Evolutionary conservation across 2,888 invertebrate species (phyloP), one percentile per base, ranked within the genome.

Genomic region (Steromphala cineraria): DNA sequence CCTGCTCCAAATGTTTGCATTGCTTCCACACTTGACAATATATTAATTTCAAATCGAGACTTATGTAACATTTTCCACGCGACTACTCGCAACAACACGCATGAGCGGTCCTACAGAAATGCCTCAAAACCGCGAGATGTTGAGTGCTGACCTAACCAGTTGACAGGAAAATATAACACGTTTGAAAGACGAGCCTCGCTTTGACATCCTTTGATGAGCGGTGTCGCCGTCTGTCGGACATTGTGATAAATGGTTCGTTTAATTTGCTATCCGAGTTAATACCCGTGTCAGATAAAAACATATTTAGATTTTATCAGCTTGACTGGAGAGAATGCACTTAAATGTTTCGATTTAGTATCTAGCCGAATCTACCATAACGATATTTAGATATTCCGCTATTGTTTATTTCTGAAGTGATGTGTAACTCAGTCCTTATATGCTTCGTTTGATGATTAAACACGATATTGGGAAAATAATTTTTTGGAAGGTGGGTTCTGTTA

Each of bases 1-100:
- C 28, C 28, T 28, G 28, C n/a, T 10, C 28, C 62, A 62, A 62
- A 15, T 62, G 62, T 62, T 62, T 62, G 62, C 62, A 62, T 62
- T 62, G 28, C 28, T 62, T 21, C 24, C 8, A 62, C 62, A 62
- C 62, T 62, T 28, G 24, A 24, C 62, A 28, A 62, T 62, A 62
- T 28, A 71, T 71, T 71, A 71, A 71, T 71, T 71, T 31, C 71
- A 71, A 71, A 71, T 31, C 19, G 36, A 31, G 40, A 31, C 28
- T 36, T 71, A 71, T 71, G 71, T 40, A 71, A 71, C 40, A 40
- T 71, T 36, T 71, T 28, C 40, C 71, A 71, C 71, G 40, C 36
- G n/a, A 40, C 40, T 71, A 71, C 24, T 31, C 71, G 17, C n/a
- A n/a, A 71, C 31, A n/a, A 10, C 28, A 36, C n/a, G 71, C 71